phyloP scores from a whole-genome alignment of 1,140 invertebrate genomes.

The Hycleus cichorii region DNA sequence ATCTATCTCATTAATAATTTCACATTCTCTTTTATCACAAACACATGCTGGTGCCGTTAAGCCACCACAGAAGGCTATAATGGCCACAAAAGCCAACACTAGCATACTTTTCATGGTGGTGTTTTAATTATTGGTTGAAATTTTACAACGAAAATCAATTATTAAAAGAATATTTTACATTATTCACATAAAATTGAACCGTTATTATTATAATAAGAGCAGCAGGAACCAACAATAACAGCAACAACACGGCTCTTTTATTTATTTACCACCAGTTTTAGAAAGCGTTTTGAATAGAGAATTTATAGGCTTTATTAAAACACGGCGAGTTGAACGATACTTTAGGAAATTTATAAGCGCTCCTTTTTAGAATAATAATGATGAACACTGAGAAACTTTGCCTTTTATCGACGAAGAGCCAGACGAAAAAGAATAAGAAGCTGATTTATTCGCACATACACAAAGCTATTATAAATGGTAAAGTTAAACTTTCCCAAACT shows the following conservation, averaged over 20 bases:
- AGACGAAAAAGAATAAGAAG: no score
- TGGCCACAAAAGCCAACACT: slow-evolving; percentile 36
- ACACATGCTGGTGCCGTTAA: slow-evolving; percentile 44
- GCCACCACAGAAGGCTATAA: slow-evolving; percentile 37
- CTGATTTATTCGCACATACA: no score
- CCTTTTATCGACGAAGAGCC: no score
- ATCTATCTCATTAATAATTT: slow-evolving; percentile 50
- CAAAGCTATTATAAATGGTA: no score
- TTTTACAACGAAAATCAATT: no score
- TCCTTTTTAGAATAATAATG: background rate
- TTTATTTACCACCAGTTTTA: background rate
- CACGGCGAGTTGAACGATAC: background rate
- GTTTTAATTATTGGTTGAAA: no score
- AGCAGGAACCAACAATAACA: background rate
- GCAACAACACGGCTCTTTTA: background rate
- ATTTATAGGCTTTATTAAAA: slow-evolving; percentile 5
- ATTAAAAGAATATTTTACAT: slow-evolving; percentile 5
- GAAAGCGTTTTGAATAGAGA: no score
- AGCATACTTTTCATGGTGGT: slow-evolving; percentile 35
- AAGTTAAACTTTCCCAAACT: no score
- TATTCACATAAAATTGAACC: slow-evolving; percentile 1
- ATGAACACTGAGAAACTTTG: background rate
- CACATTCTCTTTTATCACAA: slow-evolving; percentile 52
- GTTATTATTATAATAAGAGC: background rate
- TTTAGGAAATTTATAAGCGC: slow-evolving; percentile 4